phyloP scores from a whole-genome alignment of 1,140 invertebrate species.

The Euura lappo region DNA sequence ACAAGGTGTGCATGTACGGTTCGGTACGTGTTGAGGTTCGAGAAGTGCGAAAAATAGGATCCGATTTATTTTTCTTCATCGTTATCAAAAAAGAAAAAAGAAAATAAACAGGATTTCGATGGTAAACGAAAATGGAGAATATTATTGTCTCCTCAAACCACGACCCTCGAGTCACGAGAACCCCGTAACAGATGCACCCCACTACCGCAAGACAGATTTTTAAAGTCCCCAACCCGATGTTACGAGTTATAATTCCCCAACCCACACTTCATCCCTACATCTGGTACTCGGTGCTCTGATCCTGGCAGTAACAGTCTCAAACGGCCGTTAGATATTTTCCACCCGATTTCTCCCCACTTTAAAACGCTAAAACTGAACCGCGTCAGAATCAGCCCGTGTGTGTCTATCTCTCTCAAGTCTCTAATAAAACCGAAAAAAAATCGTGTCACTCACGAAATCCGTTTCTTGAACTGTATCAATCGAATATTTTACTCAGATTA shows the following conservation, averaged over 20 bases:
- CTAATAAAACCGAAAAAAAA: too few species aligned
- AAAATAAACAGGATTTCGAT: neutral
- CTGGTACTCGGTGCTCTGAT: slow-evolving; percentile 34
- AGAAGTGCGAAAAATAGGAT: neutral
- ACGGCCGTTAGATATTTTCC: slow-evolving; percentile 45
- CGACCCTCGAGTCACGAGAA: slow-evolving; percentile 35
- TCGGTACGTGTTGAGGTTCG: neutral
- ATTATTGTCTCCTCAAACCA: neutral
- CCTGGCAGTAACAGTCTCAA: slow-evolving; percentile 47
- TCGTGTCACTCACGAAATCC: too few species aligned
- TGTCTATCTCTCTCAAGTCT: too few species aligned
- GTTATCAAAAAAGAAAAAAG: neutral
- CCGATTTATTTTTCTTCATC: neutral
- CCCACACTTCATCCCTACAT: slow-evolving; percentile 24
- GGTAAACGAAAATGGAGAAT: neutral
- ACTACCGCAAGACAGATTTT: slow-evolving; percentile 47
- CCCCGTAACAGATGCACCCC: slow-evolving; percentile 52
- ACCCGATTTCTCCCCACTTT: slow-evolving; percentile 34
- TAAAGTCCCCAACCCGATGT: slow-evolving; percentile 44
- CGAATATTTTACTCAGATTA: too few species aligned
- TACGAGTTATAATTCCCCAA: slow-evolving; percentile 23
- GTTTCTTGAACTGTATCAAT: too few species aligned
- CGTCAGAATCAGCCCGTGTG: too few species aligned
- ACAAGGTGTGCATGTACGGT: neutral
- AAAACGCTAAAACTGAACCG: too few species aligned